Conservation (phyloP, 1,140 invertebrate genomes). For the Neelides sp. region DNA sequence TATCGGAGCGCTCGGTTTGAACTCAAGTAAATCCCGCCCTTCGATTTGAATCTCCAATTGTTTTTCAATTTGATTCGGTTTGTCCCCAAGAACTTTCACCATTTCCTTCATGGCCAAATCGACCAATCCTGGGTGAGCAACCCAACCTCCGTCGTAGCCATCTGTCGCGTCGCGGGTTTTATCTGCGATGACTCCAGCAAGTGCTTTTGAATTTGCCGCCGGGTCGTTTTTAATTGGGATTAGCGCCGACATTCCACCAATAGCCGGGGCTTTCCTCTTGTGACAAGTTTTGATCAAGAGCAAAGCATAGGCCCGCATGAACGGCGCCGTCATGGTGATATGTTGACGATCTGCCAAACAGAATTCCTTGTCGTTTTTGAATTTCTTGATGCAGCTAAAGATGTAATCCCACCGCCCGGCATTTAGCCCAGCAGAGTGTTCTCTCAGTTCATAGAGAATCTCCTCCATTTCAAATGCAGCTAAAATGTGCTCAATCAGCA, state of each 20-base stretch:
- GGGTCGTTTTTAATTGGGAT: conserved; percentile 38
- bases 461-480: conserved; percentile 56
- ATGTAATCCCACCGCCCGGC: conserved; percentile 62
- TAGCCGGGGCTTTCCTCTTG: conserved; percentile 47
- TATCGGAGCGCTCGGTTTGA: conserved; percentile 14
- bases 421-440: conserved; percentile 56
- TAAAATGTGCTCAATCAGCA: conserved; percentile 58
- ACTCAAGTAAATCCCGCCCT: conserved; percentile 21
- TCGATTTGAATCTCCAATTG: conserved; percentile 10
- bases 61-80: conserved; percentile 36
- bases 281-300: conserved; percentile 50
- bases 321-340: conserved; percentile 50
- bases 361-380: conserved; percentile 47
- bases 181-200: conserved; percentile 58
- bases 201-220: conserved; percentile 45
- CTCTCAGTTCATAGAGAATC: conserved; percentile 50
- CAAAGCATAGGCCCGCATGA: conserved; percentile 49
- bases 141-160: conserved; percentile 39
- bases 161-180: conserved; percentile 47
- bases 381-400: conserved; percentile 49
- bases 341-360: conserved; percentile 54
- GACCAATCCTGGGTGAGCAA: conserved; percentile 32
- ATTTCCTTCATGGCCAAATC: conserved; percentile 37
- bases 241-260: conserved; percentile 54
- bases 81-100: conserved; percentile 47